These are phyloP conservation scores for Taenaris catops DNA, from an alignment of 2,888 invertebrate species.

Conservation along the genomic window DNA sequence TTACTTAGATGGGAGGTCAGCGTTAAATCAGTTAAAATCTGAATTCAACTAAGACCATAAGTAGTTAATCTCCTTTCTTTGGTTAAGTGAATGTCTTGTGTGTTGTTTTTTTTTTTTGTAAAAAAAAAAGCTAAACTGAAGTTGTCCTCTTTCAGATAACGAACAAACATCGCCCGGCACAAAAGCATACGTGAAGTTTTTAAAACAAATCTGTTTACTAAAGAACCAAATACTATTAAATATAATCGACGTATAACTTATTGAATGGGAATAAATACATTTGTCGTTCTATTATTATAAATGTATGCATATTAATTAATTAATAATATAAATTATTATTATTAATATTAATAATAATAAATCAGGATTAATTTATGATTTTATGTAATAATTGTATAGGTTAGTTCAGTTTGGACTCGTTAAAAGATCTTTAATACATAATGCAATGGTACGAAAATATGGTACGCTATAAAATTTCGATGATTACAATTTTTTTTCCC, in stretches of 20 bases:
- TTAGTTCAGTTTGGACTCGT: constrained; percentile 8
- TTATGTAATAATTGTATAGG: constrained; percentile 25
- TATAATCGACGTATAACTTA: constrained; percentile 38
- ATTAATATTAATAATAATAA: constrained; percentile 31
- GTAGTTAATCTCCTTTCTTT: too few species aligned
- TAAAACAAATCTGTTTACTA: constrained; percentile 32
- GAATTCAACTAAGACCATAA: too few species aligned
- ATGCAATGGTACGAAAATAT: too few species aligned
- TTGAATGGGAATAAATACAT: constrained; percentile 17
- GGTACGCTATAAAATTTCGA: too few species aligned
- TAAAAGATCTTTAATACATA: constrained; percentile 18
- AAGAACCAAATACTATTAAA: constrained; percentile 76
- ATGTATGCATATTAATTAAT: constrained; percentile 5
- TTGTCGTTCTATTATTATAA: constrained; percentile 23
- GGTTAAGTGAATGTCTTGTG: too few species aligned
- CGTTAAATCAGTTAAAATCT: too few species aligned
- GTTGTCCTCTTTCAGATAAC: constrained; percentile 37
- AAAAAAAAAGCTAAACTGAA: too few species aligned
- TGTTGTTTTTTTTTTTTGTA: too few species aligned
- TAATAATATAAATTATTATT: too few species aligned
- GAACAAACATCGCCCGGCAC: constrained; percentile 42
- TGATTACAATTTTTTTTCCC: too few species aligned
- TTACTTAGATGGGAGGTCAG: too few species aligned
- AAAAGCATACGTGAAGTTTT: constrained; percentile 25
- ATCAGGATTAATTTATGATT: constrained; percentile 54